Evolutionary conservation across 2,797 vertebrate species (phyloP).

Genomic region (Rhynchonycteris naso): DNA sequence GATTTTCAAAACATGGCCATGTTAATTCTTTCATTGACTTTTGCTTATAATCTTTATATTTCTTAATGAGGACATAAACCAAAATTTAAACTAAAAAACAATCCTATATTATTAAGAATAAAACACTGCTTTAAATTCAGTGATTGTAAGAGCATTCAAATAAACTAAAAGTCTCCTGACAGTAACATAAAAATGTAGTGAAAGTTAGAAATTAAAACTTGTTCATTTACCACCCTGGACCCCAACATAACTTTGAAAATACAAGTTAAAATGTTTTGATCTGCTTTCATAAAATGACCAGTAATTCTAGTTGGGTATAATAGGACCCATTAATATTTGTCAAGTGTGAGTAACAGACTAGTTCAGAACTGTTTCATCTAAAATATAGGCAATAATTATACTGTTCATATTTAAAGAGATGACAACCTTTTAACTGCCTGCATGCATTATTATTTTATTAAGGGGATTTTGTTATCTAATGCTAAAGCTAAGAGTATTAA

Average conservation of each 20-base stretch:
- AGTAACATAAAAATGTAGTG: slow-evolving; percentile 23
- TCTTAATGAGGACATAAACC: slow-evolving; percentile 46
- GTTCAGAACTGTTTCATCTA: slow-evolving; percentile 32
- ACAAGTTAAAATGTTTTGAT: slow-evolving; percentile 14
- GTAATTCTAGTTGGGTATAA: not conserved
- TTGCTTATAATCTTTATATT: slow-evolving; percentile 24
- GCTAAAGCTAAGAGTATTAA: not conserved
- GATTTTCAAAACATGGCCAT: slow-evolving; percentile 50
- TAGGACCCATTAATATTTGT: slow-evolving; percentile 16
- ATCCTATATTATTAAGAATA: not conserved
- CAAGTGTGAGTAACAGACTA: not conserved
- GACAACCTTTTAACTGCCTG: slow-evolving; percentile 26
- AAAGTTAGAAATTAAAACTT: slow-evolving; percentile 42
- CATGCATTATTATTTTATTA: slow-evolving; percentile 33
- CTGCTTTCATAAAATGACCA: slow-evolving; percentile 42
- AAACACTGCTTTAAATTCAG: not conserved
- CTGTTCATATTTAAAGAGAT: slow-evolving; percentile 1
- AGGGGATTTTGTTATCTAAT: not conserved
- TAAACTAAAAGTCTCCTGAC: slow-evolving; percentile 32
- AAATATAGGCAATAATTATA: slow-evolving; percentile 9
- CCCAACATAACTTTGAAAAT: not conserved
- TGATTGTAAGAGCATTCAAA: slow-evolving; percentile 5
- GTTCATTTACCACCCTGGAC: not conserved
- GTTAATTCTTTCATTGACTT: slow-evolving; percentile 39
- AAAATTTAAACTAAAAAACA: slow-evolving; percentile 41